Conservation (phyloP, 1,140 invertebrate genomes). For the Trichomalopsis sarcophagae region DNA sequence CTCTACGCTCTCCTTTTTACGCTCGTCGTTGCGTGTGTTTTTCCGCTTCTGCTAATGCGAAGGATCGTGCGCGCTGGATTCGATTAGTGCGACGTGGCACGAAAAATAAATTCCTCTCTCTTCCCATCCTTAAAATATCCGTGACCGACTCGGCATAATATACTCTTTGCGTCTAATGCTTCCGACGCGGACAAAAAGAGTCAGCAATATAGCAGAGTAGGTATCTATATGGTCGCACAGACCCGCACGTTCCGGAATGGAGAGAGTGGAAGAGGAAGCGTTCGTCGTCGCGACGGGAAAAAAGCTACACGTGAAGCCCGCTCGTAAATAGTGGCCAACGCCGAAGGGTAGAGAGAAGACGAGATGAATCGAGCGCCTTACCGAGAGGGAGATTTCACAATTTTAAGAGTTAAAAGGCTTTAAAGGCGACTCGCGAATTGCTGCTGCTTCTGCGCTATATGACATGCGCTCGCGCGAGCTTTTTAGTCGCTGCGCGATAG, state of each 20-base stretch:
- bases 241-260: neutral
- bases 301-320: neutral
- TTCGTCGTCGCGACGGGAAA: neutral
- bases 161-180: neutral
- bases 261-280: neutral
- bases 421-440: neutral
- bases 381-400: conserved; percentile 24
- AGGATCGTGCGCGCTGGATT: no score
- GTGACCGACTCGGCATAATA: no score
- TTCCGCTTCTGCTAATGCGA: neutral
- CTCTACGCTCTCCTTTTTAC: neutral
- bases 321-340: conserved; percentile 28
- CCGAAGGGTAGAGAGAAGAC: conserved; percentile 12
- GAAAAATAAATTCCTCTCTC: no score
- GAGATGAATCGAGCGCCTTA: neutral
- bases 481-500: conserved; percentile 12
- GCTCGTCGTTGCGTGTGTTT: neutral
- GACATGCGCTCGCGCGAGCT: neutral
- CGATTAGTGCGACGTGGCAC: no score
- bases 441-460: neutral
- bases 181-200: neutral
- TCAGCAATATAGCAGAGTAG: neutral
- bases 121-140: no score
- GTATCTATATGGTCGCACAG: neutral
- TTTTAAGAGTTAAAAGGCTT: conserved; percentile 34